Conservation (phyloP, 2,797 vertebrate species). For the Chelon labrosus region DNA sequence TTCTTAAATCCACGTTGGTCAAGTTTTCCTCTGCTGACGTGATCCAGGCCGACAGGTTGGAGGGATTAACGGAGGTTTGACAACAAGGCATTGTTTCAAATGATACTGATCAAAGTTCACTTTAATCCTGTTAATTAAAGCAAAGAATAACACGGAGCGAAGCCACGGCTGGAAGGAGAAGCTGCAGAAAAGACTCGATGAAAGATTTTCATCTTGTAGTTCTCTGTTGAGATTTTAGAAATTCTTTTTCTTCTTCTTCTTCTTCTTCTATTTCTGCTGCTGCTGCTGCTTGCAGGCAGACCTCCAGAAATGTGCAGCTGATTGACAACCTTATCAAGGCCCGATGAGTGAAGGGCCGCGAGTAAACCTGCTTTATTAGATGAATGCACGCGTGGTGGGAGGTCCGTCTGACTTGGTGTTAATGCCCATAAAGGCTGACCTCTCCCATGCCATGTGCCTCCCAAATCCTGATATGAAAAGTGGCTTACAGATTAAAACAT, state of each 20-base stretch:
- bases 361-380: slow-evolving; percentile 49
- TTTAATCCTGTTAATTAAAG: slow-evolving; percentile 67
- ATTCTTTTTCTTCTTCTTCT: too few species aligned
- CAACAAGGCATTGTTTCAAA: slow-evolving; percentile 47
- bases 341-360: slow-evolving; percentile 30
- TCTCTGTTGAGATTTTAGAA: slow-evolving; percentile 3
- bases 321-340: slow-evolving; percentile 59
- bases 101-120: slow-evolving; percentile 64
- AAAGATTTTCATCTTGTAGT: slow-evolving; percentile 27
- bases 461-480: slow-evolving; percentile 65
- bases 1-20: slow-evolving; percentile 31
- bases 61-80: slow-evolving; percentile 55
- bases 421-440: slow-evolving; percentile 60
- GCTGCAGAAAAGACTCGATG: slow-evolving; percentile 15
- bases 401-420: slow-evolving; percentile 62
- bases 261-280: not conserved
- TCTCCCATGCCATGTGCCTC: slow-evolving; percentile 66
- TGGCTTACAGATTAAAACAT: slow-evolving; percentile 67
- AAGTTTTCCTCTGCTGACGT: slow-evolving; percentile 18
- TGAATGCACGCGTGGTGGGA: slow-evolving; percentile 47
- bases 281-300: slow-evolving; percentile 7
- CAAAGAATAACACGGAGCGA: slow-evolving; percentile 54
- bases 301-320: slow-evolving; percentile 31
- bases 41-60: slow-evolving; percentile 37
- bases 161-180: slow-evolving; percentile 29